Evolutionary conservation across 53 echinoderm and acorn worm genomes (phyloP), one percentile per base, ranked within the genome.

Genomic region (Pentamera pediparva): DNA sequence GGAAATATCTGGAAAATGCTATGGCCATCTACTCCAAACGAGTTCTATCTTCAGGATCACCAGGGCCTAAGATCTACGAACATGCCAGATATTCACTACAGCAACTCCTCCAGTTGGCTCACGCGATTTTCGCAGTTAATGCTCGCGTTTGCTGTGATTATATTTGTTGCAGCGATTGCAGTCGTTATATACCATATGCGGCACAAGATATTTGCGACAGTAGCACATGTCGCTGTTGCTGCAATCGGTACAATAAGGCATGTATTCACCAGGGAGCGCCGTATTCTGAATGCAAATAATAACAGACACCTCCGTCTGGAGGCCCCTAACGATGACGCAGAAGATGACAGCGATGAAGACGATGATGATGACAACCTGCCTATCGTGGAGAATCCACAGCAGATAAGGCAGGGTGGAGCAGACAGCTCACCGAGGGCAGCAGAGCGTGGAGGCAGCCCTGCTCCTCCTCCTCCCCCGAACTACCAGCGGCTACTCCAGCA

Each of bases 401-500:
- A 67, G 17, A 5, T 25, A 12, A 4, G 29, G 13, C 18, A 15
- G 12, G 39, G 40, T 4, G 8, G 43, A 29, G 67, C 40, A 13
- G 26, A 37, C n/a, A 35, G 26, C 1, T 21, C 21, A 9, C 7
- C 40, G 48, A 15, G 15, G 43, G 18, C 24, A 67, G 29, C 29
- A 57, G 1, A 17, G 29, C 20, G 12, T 10, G 19, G 29, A 11
- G 43, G 43, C 18, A 47, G 25, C 6, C 3, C 45, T 25, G 41
- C 39, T 22, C 5, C 7, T 8, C 6, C 8, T 26, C 9, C 15
- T 1, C 9, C 27, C 19, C 12, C 1, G 12, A 41, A 29, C 18
- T 63, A 37, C 10, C 56, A 85, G 54, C 78, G 0, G 18, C 29
- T 67, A 29, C 39, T 88, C 4, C 79, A 88, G 31, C 78, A 83